phyloP scores from a whole-genome alignment of 2,797 vertebrate species.

The Vespertilio murinus region DNA sequence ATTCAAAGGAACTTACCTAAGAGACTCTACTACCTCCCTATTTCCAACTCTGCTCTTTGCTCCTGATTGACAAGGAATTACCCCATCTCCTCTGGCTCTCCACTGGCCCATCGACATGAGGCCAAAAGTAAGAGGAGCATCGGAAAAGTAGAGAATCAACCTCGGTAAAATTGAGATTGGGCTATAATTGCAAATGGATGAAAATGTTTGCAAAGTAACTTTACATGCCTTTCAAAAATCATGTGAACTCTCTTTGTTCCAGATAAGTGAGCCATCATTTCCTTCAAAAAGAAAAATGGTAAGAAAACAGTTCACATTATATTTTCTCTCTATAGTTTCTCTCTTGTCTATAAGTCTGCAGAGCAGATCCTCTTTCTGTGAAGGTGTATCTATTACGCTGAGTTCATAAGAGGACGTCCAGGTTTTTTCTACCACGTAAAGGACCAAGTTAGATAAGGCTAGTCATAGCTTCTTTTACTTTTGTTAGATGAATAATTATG shows the following conservation, averaged over 20 bases:
- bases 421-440: slow-evolving; percentile 28
- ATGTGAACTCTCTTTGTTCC: slow-evolving; percentile 31
- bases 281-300: slow-evolving; percentile 86
- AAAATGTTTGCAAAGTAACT: not conserved
- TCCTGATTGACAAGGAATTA: not conserved
- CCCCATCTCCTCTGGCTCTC: not conserved
- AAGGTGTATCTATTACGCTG: not conserved
- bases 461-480: not conserved
- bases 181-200: not conserved
- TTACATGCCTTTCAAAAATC: slow-evolving; percentile 19
- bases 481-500: not conserved
- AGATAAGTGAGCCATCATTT: slow-evolving; percentile 87
- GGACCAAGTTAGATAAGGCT: not conserved
- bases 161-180: not conserved
- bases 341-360: not conserved
- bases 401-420: not conserved
- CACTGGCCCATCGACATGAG: not conserved
- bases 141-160: not conserved
- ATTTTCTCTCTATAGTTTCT: not conserved
- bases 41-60: not conserved
- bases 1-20: not conserved
- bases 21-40: not conserved
- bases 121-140: not conserved
- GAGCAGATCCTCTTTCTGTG: not conserved
- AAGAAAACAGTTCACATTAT: slow-evolving; percentile 68